Conservation (phyloP, 2,797 vertebrate species). For the Hypotaenidia philippensis region DNA sequence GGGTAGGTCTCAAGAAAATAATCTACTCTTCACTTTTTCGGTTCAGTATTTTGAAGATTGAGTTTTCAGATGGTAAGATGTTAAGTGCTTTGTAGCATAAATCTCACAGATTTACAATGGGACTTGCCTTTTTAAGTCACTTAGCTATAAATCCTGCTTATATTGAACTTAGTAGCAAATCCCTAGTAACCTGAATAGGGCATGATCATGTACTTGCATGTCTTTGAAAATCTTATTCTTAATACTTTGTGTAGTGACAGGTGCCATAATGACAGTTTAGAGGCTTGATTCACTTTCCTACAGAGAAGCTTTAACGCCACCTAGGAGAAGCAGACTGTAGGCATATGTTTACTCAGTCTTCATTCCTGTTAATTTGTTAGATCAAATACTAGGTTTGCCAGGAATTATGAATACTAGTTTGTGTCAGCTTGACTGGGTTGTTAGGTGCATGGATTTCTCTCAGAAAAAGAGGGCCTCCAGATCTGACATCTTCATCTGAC, state of each 20-base stretch:
- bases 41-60: neutral
- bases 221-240: neutral
- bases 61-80: neutral
- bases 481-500: neutral
- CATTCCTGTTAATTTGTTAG: neutral
- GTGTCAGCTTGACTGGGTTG: neutral
- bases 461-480: neutral
- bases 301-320: neutral
- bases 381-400: neutral
- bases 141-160: neutral
- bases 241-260: neutral
- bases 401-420: neutral
- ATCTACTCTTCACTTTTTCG: neutral
- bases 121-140: neutral
- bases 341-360: neutral
- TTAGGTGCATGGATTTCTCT: neutral
- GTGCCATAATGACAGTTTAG: neutral
- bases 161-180: neutral
- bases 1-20: constrained; percentile 80
- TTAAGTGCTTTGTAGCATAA: neutral
- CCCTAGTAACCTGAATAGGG: neutral
- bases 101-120: neutral
- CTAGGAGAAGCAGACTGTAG: neutral
- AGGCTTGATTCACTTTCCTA: neutral
- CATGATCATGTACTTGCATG: neutral